phyloP scores from a whole-genome alignment of 2,888 invertebrate species.

The Diadegma fenestrale region DNA sequence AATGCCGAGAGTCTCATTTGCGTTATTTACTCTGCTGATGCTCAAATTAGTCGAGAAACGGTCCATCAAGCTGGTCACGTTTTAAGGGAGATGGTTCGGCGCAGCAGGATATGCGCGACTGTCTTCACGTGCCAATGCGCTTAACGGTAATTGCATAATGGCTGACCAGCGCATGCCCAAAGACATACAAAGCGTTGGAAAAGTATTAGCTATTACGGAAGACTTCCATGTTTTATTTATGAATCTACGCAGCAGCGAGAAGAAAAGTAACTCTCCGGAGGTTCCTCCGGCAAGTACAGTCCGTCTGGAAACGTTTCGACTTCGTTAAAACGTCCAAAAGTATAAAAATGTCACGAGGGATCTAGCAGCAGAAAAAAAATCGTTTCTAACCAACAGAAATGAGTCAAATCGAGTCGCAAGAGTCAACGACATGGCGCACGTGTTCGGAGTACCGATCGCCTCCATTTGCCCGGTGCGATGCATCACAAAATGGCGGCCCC shows the following conservation, averaged over 20 bases:
- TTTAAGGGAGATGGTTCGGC: neutral
- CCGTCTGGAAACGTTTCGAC: neutral
- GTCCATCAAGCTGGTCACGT: constrained; percentile 36
- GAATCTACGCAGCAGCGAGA: neutral
- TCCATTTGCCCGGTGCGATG: constrained; percentile 12
- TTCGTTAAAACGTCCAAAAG: neutral
- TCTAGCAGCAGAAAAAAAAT: neutral
- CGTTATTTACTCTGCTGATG: neutral
- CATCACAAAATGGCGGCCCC: constrained; percentile 16
- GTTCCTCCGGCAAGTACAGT: neutral
- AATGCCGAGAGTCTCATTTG: neutral
- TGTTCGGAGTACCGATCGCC: constrained; percentile 24
- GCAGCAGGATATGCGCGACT: constrained; percentile 33
- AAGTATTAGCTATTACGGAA: neutral
- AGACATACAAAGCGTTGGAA: neutral
- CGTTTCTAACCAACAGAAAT: neutral
- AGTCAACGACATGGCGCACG: constrained; percentile 57
- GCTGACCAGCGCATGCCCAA: neutral
- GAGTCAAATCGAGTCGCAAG: neutral
- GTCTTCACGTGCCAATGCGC: constrained; percentile 30
- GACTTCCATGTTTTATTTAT: constrained; percentile 25
- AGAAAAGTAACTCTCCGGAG: neutral
- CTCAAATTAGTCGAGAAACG: neutral
- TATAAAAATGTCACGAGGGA: neutral
- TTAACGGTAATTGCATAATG: constrained; percentile 55